Evolutionary conservation across 2,113 vertebrate genomes (phyloP).

Genomic region (Anguilla japonica): DNA sequence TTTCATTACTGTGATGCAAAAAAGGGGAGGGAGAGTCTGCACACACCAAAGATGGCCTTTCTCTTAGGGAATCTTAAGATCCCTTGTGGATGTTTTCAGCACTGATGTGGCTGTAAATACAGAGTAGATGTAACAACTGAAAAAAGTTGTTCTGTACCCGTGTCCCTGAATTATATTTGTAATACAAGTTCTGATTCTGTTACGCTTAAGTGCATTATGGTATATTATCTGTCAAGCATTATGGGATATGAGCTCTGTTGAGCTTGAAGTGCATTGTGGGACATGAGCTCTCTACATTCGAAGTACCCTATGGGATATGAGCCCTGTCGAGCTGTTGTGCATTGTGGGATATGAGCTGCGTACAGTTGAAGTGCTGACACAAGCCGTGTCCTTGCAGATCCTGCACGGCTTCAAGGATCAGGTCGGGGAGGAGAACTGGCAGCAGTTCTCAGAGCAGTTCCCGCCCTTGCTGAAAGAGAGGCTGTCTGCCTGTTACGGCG

Average conservation of each 20-base stretch:
- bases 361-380: background rate
- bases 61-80: slow-evolving; percentile 59
- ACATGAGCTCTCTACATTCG: background rate
- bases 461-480: slow-evolving; percentile 88
- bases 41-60: slow-evolving; percentile 52
- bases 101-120: background rate
- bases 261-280: background rate
- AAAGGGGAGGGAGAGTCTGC: background rate
- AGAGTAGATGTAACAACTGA: background rate
- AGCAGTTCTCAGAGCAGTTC: slow-evolving; percentile 93
- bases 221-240: background rate
- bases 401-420: slow-evolving; percentile 93
- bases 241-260: background rate
- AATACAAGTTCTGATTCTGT: background rate
- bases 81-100: slow-evolving; percentile 43
- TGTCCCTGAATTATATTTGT: no score
- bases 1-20: background rate
- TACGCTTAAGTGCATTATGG: no score
- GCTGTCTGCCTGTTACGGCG: slow-evolving; percentile 87
- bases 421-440: slow-evolving; percentile 91
- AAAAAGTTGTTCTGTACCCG: background rate
- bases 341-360: background rate
- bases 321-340: background rate
- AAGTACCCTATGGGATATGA: background rate
- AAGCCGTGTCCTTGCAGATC: slow-evolving; percentile 66